These are phyloP conservation scores for Rotaria sp. DNA, from an alignment of 2,888 invertebrate species.

Conservation along the genomic window DNA sequence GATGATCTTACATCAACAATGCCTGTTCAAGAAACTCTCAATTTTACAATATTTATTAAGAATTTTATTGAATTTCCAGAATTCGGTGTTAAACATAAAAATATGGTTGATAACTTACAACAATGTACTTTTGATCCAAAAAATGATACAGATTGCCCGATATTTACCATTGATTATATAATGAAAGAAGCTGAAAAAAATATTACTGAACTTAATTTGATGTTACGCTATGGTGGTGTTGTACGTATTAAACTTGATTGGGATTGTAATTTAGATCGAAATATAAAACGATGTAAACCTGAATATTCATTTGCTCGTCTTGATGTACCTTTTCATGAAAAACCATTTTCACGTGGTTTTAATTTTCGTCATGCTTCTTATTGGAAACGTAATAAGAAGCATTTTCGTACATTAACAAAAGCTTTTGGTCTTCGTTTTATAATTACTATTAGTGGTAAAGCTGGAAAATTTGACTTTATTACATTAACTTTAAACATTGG, in stretches of 20 bases:
- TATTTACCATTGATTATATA: slow-evolving; percentile 56
- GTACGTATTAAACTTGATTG: slow-evolving; percentile 57
- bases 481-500: slow-evolving; percentile 58
- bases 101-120: slow-evolving; percentile 24
- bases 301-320: slow-evolving; percentile 56
- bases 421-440: slow-evolving; percentile 58
- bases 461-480: slow-evolving; percentile 57
- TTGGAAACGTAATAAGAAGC: slow-evolving; percentile 53
- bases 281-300: slow-evolving; percentile 55
- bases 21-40: slow-evolving; percentile 33
- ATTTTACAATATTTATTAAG: slow-evolving; percentile 58
- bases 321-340: slow-evolving; percentile 46
- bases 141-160: slow-evolving; percentile 49
- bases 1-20: not conserved
- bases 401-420: slow-evolving; percentile 54
- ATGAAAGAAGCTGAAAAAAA: slow-evolving; percentile 45
- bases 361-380: slow-evolving; percentile 47
- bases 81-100: slow-evolving; percentile 52
- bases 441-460: slow-evolving; percentile 56
- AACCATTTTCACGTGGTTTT: slow-evolving; percentile 42
- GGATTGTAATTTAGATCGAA: slow-evolving; percentile 58
- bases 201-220: slow-evolving; percentile 40
- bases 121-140: not conserved
- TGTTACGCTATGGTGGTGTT: slow-evolving; percentile 51
- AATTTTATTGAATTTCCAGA: slow-evolving; percentile 57